Base-by-base conservation (phyloP, 2,797 vertebrate species). In the Spinus olivaceus region DNA sequence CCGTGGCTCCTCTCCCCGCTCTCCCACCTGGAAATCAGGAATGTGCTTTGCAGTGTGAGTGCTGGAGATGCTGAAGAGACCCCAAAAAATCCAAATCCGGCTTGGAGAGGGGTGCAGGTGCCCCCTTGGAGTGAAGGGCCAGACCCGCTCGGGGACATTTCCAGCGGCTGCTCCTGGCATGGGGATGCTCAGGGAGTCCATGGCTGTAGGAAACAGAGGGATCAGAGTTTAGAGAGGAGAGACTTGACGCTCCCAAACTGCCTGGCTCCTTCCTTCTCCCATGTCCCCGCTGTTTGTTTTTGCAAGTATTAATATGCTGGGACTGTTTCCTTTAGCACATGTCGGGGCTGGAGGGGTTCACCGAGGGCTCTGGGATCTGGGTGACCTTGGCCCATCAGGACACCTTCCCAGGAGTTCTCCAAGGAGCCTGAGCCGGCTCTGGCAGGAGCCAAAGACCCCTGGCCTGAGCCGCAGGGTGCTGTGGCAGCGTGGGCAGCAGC, bases 221-320 rank as follows among this genome's bases (percentile, higher is more conserved):
- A 49, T 35, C 3, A 16, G 76, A 71, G 33, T n/a, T 46, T 24
- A 3, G 50, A 74, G 39, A 72, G 44, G 14, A 66, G 51, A 51
- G 33, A 82, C 37, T 81, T 15, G 42, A 25, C 0, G 1, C 81
- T 79, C 27, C 47, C 50, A 15, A 10, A 12, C 12, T 7, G 46
- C 8, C 27, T 12, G 39, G 19, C 49, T 93, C 25, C 2, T 44
- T 86, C 79, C 77, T 86, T 61, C 80, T 86, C 72, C 79, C 70
- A 54, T 23, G 77, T 81, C 18, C 66, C 66, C 14, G 2, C 1
- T 90, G 88, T 94, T 96, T 95, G 92, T 93, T 96, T 96, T 79
- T 46, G 51, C 83, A 93, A 90, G 73, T 44, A 69, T 94, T 90
- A 73, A 94, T 90, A 54, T 0, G 6, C 90, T 66, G 88, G 81